Evolutionary conservation across 2,888 invertebrate genomes (phyloP).

Genomic region (Eledona agricola): DNA sequence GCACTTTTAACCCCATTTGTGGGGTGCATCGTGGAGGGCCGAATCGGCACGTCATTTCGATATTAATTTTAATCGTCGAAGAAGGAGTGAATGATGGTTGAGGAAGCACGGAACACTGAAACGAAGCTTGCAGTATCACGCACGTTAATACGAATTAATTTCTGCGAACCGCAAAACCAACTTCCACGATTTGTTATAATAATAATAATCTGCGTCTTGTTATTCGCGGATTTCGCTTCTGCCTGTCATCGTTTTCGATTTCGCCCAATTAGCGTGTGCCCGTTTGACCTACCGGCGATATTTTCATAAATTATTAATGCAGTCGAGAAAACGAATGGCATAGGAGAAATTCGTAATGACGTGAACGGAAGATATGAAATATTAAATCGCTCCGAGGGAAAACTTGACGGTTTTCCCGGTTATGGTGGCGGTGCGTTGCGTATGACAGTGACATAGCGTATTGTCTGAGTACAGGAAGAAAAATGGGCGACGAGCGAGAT

Average conservation of each 20-base stretch:
- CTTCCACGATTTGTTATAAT: too few species aligned
- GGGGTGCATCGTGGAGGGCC: conserved; percentile 1
- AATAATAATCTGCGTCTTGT: too few species aligned
- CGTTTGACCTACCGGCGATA: too few species aligned
- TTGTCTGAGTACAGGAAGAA: conserved; percentile 47
- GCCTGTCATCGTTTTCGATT: too few species aligned
- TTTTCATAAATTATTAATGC: conserved; percentile 34
- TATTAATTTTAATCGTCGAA: conserved; percentile 9
- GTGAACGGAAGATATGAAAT: conserved; percentile 35
- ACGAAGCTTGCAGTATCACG: background rate
- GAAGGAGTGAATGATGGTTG: conserved; percentile 2
- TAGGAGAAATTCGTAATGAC: conserved; percentile 35
- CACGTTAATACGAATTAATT: background rate
- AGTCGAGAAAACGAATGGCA: conserved; percentile 27
- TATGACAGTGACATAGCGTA: conserved; percentile 52
- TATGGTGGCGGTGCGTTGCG: conserved; percentile 40
- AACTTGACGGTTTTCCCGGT: conserved; percentile 36
- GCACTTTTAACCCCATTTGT: conserved; percentile 17
- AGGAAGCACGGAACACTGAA: background rate
- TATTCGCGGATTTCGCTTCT: too few species aligned
- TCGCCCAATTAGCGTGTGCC: too few species aligned
- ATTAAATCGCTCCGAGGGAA: conserved; percentile 34
- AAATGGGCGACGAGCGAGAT: conserved; percentile 44
- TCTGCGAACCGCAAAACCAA: conserved; percentile 1
- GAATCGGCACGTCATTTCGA: background rate